Conservation (phyloP, 2,113 vertebrate species). For the Syrmaticus mikado region DNA sequence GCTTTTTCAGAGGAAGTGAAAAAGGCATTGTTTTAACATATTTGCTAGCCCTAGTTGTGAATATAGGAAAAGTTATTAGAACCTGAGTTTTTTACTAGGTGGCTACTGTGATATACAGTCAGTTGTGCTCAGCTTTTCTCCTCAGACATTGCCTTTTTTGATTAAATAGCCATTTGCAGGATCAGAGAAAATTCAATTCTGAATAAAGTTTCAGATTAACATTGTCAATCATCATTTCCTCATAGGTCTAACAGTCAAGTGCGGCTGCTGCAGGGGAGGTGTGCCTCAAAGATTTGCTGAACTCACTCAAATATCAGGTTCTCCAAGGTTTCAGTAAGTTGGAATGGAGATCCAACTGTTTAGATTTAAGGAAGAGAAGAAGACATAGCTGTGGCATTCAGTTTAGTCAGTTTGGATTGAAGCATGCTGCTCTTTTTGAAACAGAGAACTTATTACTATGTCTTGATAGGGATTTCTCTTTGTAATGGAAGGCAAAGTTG, state of each 20-base stretch:
- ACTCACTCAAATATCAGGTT: neutral
- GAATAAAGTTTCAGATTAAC: neutral
- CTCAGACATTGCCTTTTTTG: neutral
- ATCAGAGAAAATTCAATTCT: neutral
- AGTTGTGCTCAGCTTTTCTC: neutral
- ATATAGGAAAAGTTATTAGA: neutral
- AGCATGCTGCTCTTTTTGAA: neutral
- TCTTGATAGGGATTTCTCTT: neutral
- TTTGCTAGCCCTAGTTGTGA: neutral
- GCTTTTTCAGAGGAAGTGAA: neutral
- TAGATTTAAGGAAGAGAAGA: constrained; percentile 8
- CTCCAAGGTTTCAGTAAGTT: neutral
- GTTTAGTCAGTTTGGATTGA: neutral
- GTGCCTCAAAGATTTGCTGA: neutral
- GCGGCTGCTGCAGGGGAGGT: neutral
- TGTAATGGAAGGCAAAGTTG: neutral
- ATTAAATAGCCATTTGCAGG: neutral
- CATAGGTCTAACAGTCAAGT: neutral
- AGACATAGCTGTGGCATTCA: neutral
- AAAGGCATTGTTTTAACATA: neutral
- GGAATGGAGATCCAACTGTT: neutral
- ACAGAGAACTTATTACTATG: neutral
- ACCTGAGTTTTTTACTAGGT: neutral
- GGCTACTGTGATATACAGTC: neutral
- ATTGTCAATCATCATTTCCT: neutral